Percentiles rank a stretch among this genome's conserved stretches.
Conservation (phyloP, 2,113 vertebrate genomes). For the Daphoenositta chrysoptera region DNA sequence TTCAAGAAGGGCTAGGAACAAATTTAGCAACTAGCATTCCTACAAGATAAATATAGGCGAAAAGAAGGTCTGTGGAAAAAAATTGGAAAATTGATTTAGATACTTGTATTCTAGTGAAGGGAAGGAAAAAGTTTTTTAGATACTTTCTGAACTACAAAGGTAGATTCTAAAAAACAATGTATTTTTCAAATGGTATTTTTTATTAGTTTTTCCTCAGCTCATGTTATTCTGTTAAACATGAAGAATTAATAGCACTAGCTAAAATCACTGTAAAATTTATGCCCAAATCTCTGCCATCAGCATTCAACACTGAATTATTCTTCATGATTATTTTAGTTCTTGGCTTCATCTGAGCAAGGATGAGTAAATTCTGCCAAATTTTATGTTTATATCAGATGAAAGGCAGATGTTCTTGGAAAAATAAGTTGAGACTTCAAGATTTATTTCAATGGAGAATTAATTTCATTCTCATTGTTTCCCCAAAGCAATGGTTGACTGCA, state of each 20-base stretch:
- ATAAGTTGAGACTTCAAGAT: neutral
- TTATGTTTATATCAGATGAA: neutral
- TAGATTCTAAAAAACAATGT: neutral
- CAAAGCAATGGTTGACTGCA: neutral
- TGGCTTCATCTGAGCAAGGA: neutral
- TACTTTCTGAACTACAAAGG: neutral
- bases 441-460: neutral
- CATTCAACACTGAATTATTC: neutral
- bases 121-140: neutral
- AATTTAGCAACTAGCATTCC: neutral
- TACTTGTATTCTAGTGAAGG: neutral
- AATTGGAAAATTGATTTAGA: neutral
- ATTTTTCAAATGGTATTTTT: neutral
- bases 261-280: neutral
- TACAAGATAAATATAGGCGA: neutral
- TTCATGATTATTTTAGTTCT: neutral
- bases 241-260: neutral
- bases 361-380: neutral
- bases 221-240: neutral
- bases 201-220: neutral
- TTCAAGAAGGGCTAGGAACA: neutral
- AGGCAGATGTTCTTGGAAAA: neutral
- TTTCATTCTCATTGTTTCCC: neutral
- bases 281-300: neutral
- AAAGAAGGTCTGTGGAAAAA: neutral